phyloP scores from a whole-genome alignment of 2,888 invertebrate genomes.

The Drosophila parthenogenetica region DNA sequence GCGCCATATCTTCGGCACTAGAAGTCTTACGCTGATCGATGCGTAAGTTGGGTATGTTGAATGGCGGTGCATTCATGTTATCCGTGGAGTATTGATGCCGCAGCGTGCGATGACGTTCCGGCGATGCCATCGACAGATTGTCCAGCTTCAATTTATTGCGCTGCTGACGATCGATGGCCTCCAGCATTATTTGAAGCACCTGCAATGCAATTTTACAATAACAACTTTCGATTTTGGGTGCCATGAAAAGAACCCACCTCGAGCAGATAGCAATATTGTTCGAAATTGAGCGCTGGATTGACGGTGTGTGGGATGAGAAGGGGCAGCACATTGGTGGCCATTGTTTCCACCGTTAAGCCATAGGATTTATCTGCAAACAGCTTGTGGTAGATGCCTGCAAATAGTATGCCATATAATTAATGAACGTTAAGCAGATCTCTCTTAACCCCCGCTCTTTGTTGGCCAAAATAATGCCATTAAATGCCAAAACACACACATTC shows the following conservation, averaged over 20 bases:
- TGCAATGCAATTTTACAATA: constrained; percentile 64
- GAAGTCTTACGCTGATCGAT: constrained; percentile 95
- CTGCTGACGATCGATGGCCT: constrained; percentile 94
- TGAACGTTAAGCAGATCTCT: constrained; percentile 16
- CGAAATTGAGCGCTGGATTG: constrained; percentile 93
- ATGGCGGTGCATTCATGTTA: constrained; percentile 93
- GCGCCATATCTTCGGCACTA: constrained; percentile 95
- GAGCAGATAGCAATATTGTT: constrained; percentile 92
- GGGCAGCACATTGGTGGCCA: constrained; percentile 97
- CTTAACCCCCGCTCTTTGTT: constrained; percentile 4
- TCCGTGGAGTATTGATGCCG: constrained; percentile 94
- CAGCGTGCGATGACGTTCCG: constrained; percentile 90
- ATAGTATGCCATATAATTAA: constrained; percentile 23
- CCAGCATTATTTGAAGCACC: constrained; percentile 97
- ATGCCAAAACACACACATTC: constrained; percentile 6
- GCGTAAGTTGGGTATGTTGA: constrained; percentile 94
- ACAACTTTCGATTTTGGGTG: neutral
- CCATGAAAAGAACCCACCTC: constrained; percentile 85
- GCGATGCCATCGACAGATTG: constrained; percentile 90
- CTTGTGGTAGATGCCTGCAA: constrained; percentile 94
- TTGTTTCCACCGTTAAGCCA: constrained; percentile 94
- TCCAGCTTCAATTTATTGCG: constrained; percentile 95
- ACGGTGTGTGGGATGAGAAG: constrained; percentile 96
- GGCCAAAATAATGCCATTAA: constrained; percentile 14
- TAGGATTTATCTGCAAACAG: constrained; percentile 96